Conservation (phyloP, 1,140 invertebrate species). For the Trichonephila inaurata region DNA sequence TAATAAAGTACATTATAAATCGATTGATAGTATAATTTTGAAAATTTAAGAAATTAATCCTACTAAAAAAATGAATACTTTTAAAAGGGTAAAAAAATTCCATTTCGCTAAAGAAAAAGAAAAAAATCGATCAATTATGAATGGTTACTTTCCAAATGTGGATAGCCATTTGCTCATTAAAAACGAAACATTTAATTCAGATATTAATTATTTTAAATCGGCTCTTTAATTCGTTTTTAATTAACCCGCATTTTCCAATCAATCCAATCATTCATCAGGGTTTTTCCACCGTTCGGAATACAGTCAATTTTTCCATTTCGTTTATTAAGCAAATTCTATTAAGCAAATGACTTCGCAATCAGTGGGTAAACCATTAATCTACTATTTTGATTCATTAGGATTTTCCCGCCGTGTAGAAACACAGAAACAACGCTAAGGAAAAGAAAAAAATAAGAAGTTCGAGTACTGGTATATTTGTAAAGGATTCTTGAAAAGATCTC, state of each 20-base stretch:
- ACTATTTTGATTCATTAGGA: slow-evolving; percentile 35
- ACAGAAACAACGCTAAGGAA: neutral
- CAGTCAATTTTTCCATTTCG: neutral
- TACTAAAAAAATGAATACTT: neutral
- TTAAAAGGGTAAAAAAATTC: neutral
- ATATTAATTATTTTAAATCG: slow-evolving; percentile 47
- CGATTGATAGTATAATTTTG: neutral
- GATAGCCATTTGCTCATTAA: neutral
- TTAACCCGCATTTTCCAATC: slow-evolving; percentile 30
- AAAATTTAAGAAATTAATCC: neutral
- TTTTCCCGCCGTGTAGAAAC: neutral
- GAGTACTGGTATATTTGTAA: neutral
- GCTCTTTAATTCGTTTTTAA: neutral
- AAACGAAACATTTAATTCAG: slow-evolving; percentile 17
- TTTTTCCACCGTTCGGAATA: neutral
- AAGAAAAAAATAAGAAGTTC: neutral
- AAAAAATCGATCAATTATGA: neutral
- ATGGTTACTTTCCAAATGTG: neutral
- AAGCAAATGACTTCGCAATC: slow-evolving; percentile 23
- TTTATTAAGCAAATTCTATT: slow-evolving; percentile 44
- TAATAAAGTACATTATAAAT: neutral
- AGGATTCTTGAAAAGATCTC: slow-evolving; percentile 30
- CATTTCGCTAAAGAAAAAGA: neutral
- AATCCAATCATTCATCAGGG: slow-evolving; percentile 19
- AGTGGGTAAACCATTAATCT: slow-evolving; percentile 46